Base-by-base conservation (phyloP, 2,888 invertebrate genomes). In the Scaptomyza flava region DNA sequence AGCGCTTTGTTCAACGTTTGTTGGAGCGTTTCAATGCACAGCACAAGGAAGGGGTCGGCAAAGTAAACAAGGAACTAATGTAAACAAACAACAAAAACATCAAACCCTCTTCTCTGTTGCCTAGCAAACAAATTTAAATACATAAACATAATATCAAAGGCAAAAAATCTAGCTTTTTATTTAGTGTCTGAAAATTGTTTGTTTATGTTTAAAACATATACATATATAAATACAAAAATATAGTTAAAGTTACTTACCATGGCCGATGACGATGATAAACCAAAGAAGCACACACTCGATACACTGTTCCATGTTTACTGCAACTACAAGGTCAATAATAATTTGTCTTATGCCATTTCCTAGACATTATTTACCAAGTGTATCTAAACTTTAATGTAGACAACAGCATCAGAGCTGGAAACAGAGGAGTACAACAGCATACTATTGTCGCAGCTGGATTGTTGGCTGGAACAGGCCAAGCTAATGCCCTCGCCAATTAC, bases 201-300 rank as follows among this genome's bases (percentile, higher is more conserved):
- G 33, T 11, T 45, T 33, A 27, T 20, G 6, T 23, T 14, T 9
- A 34, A 38, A 20, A 27, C 27, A 27, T 6, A 23, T 4, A 2
- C 1, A 23, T 2, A 23, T 2, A 23, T n/a, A 42, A n/a, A 47
- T 46, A 34, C 34, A 47, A 3, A n/a, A 17, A 48, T 56, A 14
- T 8, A 17, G 8, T 14, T 20, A 50, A 9, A 14, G 12, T 20
- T 5, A 27, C 20, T 38, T 12, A n/a, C 3, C 43, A 85, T 85
- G 84, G 85, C 83, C 27, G 90, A 90, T 62, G 89, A 87, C n/a
- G 90, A 89, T 0, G 79, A 81, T 53, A 77, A 79, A 33, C 68
- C 72, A 8, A 73, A 79, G 59, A 78, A 68, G 58, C 88, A 89
- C 47, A 88, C 90, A 4, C 53, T 89, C 43, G 90, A 90, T 14